Base-by-base conservation (phyloP, 1,140 invertebrate genomes). In the Cecropterus lyciades region DNA sequence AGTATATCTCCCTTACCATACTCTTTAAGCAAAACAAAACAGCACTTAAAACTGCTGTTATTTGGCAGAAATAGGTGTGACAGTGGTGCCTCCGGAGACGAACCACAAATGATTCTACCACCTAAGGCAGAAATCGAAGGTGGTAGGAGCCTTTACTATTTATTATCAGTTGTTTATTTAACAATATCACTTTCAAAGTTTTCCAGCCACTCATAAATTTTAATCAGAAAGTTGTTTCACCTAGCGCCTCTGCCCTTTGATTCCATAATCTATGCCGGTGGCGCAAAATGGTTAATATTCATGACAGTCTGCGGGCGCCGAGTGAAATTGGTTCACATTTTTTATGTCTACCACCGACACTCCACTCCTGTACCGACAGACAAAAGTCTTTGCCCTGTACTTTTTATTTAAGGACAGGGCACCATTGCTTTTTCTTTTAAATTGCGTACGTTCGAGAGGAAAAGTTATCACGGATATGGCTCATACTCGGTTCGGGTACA, bases 281-380 rank as follows among this genome's bases (percentile, higher is more conserved):
- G 79, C 77, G 77, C 80, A 77, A 87, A 87, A 81, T 82, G 78
- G 79, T 89, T 86, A 89, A 89, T 89, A 89, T 89, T 87, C 85
- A 89, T 87, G 85, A 75, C 80, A 84, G 74, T 85, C 80, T 85
- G 83, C 76, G 84, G 79, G 82, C 76, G 77, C 77, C 73, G 76
- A 85, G 80, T 87, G 81, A 76, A 87, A 89, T 89, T 89, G 85
- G 80, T 79, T 83, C 82, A 84, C 84, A 86, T 87, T 89, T 89
- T 89, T 89, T 87, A 87, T 82, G 75, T 81, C 74, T 77, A 70
- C 72, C 73, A 49, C 69, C 77, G 67, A 67, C 72, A 72, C 75
- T 80, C 70, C 62, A 55, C 62, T 67, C 71, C 56, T 73, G 48
- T 59, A 69, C 51, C 69, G 73, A 72, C 71, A 73, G 71, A 79